Percentiles rank a stretch among this genome's conserved stretches.
Evolutionary conservation across 2,113 vertebrate species (phyloP).

Genomic region (Halichoerus grypus): DNA sequence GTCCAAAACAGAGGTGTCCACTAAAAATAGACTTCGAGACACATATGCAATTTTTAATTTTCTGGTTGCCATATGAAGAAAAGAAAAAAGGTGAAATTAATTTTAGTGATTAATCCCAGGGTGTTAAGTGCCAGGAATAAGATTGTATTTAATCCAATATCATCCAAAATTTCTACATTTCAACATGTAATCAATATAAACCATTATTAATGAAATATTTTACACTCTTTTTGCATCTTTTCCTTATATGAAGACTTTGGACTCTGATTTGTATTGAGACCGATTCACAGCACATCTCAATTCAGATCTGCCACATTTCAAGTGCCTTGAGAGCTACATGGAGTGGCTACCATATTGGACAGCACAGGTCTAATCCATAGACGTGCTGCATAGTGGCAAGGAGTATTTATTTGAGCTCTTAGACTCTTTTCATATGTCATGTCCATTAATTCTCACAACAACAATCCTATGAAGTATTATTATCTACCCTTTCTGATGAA

Average conservation of each 20-base stretch:
- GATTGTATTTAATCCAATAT: background rate
- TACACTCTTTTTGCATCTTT: background rate
- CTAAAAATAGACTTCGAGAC: background rate
- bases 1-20: background rate
- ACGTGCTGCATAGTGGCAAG: background rate
- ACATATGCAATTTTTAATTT: background rate
- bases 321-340: background rate
- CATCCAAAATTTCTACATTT: background rate
- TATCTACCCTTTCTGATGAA: background rate
- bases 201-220: background rate
- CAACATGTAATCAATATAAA: background rate
- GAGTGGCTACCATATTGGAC: background rate
- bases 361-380: background rate
- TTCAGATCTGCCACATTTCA: background rate
- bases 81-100: background rate
- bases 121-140: background rate
- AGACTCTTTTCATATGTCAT: background rate
- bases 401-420: background rate
- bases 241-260: background rate
- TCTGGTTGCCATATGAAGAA: background rate
- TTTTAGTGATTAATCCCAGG: slow-evolving; percentile 6
- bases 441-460: background rate
- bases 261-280: background rate
- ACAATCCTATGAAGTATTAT: background rate
- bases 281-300: background rate